These are phyloP conservation scores for Stichopus horrens DNA, from an alignment of 53 echinoderm and acorn worm genomes.

Conservation along the genomic window DNA sequence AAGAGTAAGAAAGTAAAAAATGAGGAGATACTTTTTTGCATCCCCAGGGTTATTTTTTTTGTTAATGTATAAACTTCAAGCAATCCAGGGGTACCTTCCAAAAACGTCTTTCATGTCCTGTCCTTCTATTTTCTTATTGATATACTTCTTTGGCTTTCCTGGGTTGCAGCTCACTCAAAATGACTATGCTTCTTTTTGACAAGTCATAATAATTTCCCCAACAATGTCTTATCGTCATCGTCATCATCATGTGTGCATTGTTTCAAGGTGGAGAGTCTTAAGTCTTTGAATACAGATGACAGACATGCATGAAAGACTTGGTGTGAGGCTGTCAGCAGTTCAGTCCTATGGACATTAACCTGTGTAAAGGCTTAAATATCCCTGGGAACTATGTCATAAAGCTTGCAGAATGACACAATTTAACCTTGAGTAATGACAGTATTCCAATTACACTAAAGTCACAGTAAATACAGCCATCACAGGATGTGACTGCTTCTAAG, in stretches of 20 bases:
- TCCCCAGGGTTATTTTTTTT: background rate
- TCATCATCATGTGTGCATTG: background rate
- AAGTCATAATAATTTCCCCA: background rate
- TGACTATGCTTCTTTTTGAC: background rate
- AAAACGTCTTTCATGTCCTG: background rate
- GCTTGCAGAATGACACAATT: too few species aligned
- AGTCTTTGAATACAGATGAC: too few species aligned
- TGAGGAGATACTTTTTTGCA: background rate
- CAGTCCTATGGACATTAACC: too few species aligned
- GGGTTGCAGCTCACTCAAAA: background rate
- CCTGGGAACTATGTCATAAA: too few species aligned
- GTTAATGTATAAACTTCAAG: background rate
- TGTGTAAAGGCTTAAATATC: too few species aligned
- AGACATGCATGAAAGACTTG: too few species aligned
- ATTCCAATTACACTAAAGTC: too few species aligned
- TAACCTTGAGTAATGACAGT: too few species aligned
- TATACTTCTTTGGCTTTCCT: background rate
- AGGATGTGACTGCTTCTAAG: too few species aligned
- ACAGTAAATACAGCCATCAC: too few species aligned
- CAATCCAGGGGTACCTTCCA: background rate
- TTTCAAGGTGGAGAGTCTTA: too few species aligned
- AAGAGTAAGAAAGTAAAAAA: background rate
- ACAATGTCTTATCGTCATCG: background rate
- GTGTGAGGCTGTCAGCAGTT: too few species aligned
- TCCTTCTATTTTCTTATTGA: background rate